Conservation (phyloP, 2,113 vertebrate species). For the Thymallus thymallus region DNA sequence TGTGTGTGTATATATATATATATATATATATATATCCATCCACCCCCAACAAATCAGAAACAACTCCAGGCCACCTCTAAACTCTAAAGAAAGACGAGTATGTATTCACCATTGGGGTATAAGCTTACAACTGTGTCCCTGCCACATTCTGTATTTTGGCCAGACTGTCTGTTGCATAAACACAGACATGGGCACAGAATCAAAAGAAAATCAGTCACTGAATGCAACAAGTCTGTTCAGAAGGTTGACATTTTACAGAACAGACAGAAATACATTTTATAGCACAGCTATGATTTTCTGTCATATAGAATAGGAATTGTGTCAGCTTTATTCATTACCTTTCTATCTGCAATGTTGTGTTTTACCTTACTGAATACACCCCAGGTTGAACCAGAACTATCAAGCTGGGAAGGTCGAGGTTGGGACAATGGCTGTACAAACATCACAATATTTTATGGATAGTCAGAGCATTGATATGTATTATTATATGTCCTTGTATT, state of each 20-base stretch:
- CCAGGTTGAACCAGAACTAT: not conserved
- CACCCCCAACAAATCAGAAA: slow-evolving; percentile 14
- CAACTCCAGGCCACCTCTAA: slow-evolving; percentile 21
- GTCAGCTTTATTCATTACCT: too few relatives aligned
- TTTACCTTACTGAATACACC: too few relatives aligned
- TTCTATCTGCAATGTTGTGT: too few relatives aligned
- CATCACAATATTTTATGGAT: not conserved
- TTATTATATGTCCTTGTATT: not conserved
- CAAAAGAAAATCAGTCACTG: slow-evolving; percentile 12
- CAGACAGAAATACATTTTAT: too few relatives aligned
- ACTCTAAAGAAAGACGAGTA: slow-evolving; percentile 16
- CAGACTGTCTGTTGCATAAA: not conserved
- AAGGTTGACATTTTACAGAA: not conserved
- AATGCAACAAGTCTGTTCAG: not conserved
- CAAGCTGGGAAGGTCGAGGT: not conserved
- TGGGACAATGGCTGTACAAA: not conserved
- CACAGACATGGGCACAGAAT: slow-evolving; percentile 4
- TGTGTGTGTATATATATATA: too few relatives aligned
- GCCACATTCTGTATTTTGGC: not conserved
- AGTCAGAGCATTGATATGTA: not conserved
- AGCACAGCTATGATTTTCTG: too few relatives aligned
- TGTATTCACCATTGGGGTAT: not conserved
- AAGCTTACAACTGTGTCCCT: slow-evolving; percentile 7
- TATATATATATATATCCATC: too few relatives aligned
- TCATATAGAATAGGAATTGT: too few relatives aligned